A percentile compares a stretch with the other conserved stretches of the same genome.
These are phyloP conservation scores for Rhea americana DNA, from an alignment of 2,113 vertebrate genomes.

Conservation along the genomic window DNA sequence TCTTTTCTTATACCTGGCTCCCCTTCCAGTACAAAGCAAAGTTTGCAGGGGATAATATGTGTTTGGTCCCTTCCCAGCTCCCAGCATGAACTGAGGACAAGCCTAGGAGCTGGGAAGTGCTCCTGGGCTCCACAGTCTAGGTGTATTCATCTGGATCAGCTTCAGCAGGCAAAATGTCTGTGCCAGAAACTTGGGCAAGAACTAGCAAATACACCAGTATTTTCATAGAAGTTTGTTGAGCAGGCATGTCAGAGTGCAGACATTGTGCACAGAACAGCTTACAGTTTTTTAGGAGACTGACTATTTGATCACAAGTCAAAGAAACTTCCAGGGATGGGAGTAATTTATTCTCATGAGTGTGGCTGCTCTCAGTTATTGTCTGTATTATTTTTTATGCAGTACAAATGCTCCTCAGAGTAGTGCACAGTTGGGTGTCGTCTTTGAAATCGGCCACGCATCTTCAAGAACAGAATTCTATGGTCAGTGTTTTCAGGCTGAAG, in stretches of 20 bases:
- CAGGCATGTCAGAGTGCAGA: neutral
- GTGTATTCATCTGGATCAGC: neutral
- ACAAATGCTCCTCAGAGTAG: neutral
- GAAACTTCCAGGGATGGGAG: neutral
- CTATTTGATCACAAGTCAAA: neutral
- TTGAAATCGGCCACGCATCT: neutral
- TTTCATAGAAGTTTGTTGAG: neutral
- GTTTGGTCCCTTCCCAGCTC: neutral
- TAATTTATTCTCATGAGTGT: neutral
- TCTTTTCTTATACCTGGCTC: neutral
- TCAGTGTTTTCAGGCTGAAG: neutral
- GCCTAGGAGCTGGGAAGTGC: neutral
- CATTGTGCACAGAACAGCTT: neutral
- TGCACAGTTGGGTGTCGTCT: neutral
- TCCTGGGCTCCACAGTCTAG: neutral
- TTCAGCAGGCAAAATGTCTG: rapidly evolving
- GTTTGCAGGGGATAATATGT: neutral
- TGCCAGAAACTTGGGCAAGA: neutral
- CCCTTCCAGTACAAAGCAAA: neutral
- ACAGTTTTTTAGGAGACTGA: neutral
- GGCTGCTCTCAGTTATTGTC: neutral
- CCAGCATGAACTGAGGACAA: neutral
- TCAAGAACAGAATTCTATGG: neutral
- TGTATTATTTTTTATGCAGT: rapidly evolving
- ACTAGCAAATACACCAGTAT: neutral